Evolutionary conservation across 2,113 vertebrate genomes (phyloP), one percentile per base, ranked within the genome.

Genomic region (Percopsis transmontana): DNA sequence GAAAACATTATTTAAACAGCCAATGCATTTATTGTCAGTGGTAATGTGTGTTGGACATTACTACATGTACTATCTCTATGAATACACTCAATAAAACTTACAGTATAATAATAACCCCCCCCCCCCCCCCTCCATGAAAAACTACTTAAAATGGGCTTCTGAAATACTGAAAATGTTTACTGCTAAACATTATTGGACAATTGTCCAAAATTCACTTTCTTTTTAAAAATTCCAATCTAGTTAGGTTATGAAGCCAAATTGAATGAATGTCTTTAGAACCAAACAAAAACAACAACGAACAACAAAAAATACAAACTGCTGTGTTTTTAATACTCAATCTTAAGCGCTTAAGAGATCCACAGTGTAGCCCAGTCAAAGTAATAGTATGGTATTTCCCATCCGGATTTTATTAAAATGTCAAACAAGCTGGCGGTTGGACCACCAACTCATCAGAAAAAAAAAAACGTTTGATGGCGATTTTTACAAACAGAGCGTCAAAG

Each of bases 101-200:
- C 42, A 62, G 23, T 27, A 11, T 40, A 8, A 1, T 5, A 11
- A 44, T 15, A 15, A 11, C 12, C 27, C 27, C 1, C 27, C 5
- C 2, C 5, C 27, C 5, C 11, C 10, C 11, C 15, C 42, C 3
- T 2, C 3, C 42, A 44, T 40, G 39, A 8, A 40, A 40, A 40
- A 65, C 55, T n/a, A n/a, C 55, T 59, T 62, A 39, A 76, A 76
- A 58, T 79, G 70, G 66, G 80, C 66, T 38, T 73, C 73, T 79
- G 67, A 82, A 72, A 18, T 54, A 62, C 24, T 62, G 42, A n/a
- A 74, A 59, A 72, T 48, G 59, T 77, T 69, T 58, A 64, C 16
- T 39, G 7, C 13, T 74, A 8, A 68, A 64, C 27, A 68, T 70
- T 55, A 33, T 12, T 59, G 62, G 47, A 69, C 55, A 39, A 57